Conservation (phyloP, 37 sponge, comb jelly and placozoan genomes). For the Aplysina aerophoba region DNA sequence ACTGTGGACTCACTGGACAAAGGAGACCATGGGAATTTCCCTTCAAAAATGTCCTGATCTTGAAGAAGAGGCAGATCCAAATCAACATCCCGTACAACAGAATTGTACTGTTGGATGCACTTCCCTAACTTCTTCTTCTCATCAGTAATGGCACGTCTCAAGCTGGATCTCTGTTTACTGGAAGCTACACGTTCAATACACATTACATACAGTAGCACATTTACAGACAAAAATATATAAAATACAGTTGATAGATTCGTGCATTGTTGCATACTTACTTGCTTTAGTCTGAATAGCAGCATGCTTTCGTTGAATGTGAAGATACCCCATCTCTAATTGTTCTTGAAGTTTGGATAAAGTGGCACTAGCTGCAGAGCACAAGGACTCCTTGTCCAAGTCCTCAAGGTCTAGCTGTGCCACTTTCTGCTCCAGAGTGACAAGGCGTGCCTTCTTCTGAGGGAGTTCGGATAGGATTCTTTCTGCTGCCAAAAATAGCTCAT, state of each 20-base stretch:
- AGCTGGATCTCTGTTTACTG: not conserved
- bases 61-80: too few species aligned
- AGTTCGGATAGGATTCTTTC: not conserved
- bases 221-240: not conserved
- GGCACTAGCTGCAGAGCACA: constrained; percentile 30
- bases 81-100: not conserved
- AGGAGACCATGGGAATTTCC: constrained; percentile 1
- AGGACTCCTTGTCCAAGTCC: constrained; percentile 20
- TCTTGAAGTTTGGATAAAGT: constrained; percentile 20
- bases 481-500: constrained; percentile 19
- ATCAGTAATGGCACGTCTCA: constrained; percentile 6
- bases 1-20: too few species aligned
- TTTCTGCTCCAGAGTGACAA: constrained; percentile 7
- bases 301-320: constrained; percentile 7
- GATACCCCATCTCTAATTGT: constrained; percentile 2
- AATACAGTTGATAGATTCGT: not conserved
- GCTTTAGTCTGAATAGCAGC: constrained; percentile 21
- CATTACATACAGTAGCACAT: not conserved
- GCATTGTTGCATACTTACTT: constrained; percentile 10
- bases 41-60: constrained; percentile 9
- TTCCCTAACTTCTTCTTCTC: not conserved
- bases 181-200: not conserved
- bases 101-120: not conserved
- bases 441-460: constrained; percentile 8
- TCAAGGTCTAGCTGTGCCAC: constrained; percentile 12